Evolutionary conservation across 1,140 invertebrate genomes (phyloP), one percentile per base, ranked within the genome.

Genomic region (Myzus persicae): DNA sequence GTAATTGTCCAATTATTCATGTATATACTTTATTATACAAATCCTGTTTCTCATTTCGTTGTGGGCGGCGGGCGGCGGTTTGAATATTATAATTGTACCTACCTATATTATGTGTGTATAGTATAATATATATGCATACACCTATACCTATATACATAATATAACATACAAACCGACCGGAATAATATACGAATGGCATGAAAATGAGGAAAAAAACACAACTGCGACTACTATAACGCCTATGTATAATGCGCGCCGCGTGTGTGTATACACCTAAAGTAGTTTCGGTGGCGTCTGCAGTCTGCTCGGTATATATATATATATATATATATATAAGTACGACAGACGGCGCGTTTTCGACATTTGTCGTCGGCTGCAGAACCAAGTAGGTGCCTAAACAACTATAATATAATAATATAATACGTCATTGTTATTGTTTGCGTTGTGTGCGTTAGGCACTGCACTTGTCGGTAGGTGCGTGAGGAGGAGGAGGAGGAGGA

Each of bases 1-100:
- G 67, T 92, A 92, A 92, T 92, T 92, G 90, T 92, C 90, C 90
- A 92, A 92, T 92, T 92, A 92, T 92, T 92, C 90, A 92, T 40
- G 38, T 42, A 44, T 82, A 82, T 92, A 82, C 90, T 92, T 82
- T 92, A 92, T 92, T 91, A 46, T 92, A 81, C 67, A 48, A 92
- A 92, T 92, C 90, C 90, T 92, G 90, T 92, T 92, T 76, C 59
- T 91, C 42, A 44, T 76, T 44, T 92, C 59, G 59, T 92, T 82
- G 89, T 90, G 54, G 89, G 89, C 89, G 89, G 38, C 54, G 36
- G 38, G 85, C 85, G 31, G 59, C 59, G 46, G 54, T 67, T 67
- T 67, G 51, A 31, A 67, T 82, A 92, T 92, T 92, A 38, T 82
- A 81, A 90, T 59, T 42, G n/a, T 42, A 90, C n/a, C 40, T 90